These are phyloP conservation scores for Ips nitidus DNA, from an alignment of 1,140 invertebrate genomes.

Conservation along the genomic window DNA sequence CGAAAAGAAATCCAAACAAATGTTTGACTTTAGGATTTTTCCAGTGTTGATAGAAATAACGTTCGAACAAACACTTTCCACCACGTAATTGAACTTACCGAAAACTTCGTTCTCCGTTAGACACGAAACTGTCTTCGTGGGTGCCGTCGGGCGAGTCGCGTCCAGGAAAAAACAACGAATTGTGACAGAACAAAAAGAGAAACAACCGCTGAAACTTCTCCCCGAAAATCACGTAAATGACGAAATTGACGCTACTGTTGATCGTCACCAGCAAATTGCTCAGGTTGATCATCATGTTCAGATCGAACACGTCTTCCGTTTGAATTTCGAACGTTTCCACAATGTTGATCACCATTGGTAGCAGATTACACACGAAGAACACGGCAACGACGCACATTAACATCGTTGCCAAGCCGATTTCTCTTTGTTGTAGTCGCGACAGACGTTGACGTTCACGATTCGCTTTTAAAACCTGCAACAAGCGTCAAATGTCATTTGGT, in stretches of 20 bases:
- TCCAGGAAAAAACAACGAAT: constrained; percentile 57
- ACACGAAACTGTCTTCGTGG: constrained; percentile 78
- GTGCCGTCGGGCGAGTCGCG: constrained; percentile 71
- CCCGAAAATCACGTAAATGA: constrained; percentile 96
- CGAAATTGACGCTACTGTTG: constrained; percentile 96
- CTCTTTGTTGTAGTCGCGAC: constrained; percentile 77
- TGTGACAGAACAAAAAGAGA: constrained; percentile 80
- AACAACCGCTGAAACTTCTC: constrained; percentile 93
- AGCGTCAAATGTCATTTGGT: not conserved
- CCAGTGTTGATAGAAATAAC: too few species aligned
- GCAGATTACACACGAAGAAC: constrained; percentile 91
- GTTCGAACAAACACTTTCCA: too few species aligned
- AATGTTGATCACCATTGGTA: constrained; percentile 87
- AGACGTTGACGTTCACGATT: constrained; percentile 80
- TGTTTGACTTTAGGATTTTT: too few species aligned
- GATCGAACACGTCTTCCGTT: constrained; percentile 55
- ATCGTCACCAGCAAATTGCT: constrained; percentile 94
- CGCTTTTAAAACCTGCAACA: constrained; percentile 73
- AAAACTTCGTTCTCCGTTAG: constrained; percentile 64
- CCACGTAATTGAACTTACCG: constrained; percentile 26
- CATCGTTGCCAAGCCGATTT: constrained; percentile 91
- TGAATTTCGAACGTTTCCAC: constrained; percentile 70
- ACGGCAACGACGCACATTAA: constrained; percentile 90
- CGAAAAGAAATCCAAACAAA: too few species aligned
- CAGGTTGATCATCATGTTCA: constrained; percentile 78